Evolutionary conservation across 1,140 invertebrate species (phyloP).

Genomic region (Acyrthosiphon pisum): DNA sequence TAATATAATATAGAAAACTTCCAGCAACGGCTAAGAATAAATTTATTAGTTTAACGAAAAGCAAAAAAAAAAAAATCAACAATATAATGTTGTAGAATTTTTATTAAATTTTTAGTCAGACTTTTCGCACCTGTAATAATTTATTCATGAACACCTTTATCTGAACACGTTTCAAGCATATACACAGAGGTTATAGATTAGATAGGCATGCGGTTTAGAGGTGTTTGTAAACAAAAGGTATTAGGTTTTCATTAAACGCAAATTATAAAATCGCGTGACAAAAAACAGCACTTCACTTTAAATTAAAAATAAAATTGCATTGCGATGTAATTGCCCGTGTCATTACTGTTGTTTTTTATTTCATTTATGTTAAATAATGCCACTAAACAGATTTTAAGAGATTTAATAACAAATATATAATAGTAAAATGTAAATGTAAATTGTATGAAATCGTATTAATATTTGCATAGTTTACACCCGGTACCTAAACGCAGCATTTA

Average conservation of each 20-base stretch:
- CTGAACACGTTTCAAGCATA: neutral
- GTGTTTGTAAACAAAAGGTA: constrained; percentile 5
- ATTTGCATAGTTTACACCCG: neutral
- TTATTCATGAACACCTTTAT: neutral
- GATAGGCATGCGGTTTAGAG: constrained; percentile 12
- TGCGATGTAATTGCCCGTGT: constrained; percentile 21
- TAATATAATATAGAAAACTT: neutral
- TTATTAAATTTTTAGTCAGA: neutral
- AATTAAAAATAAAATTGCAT: constrained; percentile 44
- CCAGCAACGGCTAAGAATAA: neutral
- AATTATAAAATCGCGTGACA: constrained; percentile 46
- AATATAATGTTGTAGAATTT: constrained; percentile 16
- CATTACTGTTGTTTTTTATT: neutral
- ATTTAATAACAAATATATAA: constrained; percentile 5
- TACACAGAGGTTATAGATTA: neutral
- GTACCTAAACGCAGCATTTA: neutral
- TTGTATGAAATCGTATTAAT: neutral
- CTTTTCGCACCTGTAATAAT: neutral
- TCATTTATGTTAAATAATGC: neutral
- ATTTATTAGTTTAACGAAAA: constrained; percentile 16
- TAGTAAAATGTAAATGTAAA: neutral
- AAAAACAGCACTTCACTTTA: neutral
- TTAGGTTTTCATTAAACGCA: constrained; percentile 17
- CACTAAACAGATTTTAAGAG: constrained; percentile 8
- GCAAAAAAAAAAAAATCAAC: neutral